phyloP scores from a whole-genome alignment of 2,113 vertebrate species.

The Camarhynchus parvulus region DNA sequence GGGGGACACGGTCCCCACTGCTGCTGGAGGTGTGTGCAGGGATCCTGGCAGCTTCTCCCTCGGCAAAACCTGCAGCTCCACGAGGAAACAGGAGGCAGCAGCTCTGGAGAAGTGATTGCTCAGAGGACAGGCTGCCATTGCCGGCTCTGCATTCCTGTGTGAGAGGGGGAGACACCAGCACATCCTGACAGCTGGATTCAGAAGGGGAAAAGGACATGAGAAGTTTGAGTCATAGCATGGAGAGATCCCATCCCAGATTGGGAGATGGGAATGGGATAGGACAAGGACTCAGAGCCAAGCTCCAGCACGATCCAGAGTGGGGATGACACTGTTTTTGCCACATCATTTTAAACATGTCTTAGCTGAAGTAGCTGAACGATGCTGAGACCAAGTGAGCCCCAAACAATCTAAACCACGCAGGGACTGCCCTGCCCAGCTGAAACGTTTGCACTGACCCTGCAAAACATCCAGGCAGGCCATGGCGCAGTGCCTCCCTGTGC shows the following conservation, averaged over 20 bases:
- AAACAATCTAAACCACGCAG: not conserved
- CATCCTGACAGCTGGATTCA: slow-evolving; percentile 59
- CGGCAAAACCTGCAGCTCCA: not conserved
- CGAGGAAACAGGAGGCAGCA: not conserved
- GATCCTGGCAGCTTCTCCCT: slow-evolving; percentile 9
- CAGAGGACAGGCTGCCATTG: not conserved
- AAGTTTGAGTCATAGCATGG: slow-evolving; percentile 57
- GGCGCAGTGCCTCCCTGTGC: not conserved
- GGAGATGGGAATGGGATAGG: slow-evolving; percentile 18
- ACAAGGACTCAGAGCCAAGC: not conserved
- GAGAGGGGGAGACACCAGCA: slow-evolving; percentile 54
- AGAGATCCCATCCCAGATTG: slow-evolving; percentile 38
- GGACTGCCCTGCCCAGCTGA: not conserved
- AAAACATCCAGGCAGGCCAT: not conserved
- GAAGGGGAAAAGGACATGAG: slow-evolving; percentile 62
- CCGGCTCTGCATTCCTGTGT: slow-evolving; percentile 15
- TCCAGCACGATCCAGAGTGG: not conserved
- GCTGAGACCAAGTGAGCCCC: not conserved
- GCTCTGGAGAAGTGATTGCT: slow-evolving; percentile 52
- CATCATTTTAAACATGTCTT: slow-evolving; percentile 16
- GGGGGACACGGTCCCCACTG: not conserved
- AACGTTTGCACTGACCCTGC: not conserved
- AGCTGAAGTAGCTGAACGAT: not conserved
- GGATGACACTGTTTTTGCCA: slow-evolving; percentile 35
- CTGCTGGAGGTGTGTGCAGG: not conserved